Evolutionary conservation across 2,797 vertebrate genomes (phyloP).

Genomic region (Cuniculus paca): DNA sequence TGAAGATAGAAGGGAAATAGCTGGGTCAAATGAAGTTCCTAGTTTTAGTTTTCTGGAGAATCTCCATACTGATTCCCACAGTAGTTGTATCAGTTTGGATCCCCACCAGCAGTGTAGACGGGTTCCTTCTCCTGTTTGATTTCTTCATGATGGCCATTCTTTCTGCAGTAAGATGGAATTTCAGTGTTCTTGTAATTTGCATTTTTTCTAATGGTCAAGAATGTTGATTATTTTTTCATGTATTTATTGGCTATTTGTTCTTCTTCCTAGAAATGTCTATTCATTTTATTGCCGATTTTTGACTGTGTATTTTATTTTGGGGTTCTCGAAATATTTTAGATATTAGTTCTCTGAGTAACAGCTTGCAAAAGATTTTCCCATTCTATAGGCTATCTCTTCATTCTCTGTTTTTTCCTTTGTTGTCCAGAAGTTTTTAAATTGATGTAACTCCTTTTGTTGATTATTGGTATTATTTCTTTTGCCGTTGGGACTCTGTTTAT

Average conservation of each 20-base stretch:
- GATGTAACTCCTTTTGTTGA: neutral
- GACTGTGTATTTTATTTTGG: neutral
- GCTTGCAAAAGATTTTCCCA: neutral
- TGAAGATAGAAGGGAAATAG: neutral
- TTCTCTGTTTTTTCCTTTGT: neutral
- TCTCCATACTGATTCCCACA: neutral
- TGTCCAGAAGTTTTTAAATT: neutral
- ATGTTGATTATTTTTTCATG: neutral
- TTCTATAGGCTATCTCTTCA: neutral
- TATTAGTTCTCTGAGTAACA: neutral
- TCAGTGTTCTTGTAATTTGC: neutral
- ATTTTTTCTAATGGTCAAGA: neutral
- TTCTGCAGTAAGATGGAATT: neutral
- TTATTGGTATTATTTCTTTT: neutral
- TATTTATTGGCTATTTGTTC: neutral
- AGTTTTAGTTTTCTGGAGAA: neutral
- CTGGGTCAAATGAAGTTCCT: neutral
- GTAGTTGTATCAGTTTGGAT: neutral
- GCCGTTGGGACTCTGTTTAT: neutral
- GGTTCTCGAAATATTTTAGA: neutral
- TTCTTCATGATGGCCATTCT: neutral
- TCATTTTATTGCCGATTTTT: neutral
- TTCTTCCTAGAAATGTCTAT: neutral
- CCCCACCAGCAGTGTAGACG: neutral
- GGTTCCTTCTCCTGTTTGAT: neutral